phyloP scores from a whole-genome alignment of 37 sponge, comb jelly and placozoan genomes.

The Eunapius fragilis region DNA sequence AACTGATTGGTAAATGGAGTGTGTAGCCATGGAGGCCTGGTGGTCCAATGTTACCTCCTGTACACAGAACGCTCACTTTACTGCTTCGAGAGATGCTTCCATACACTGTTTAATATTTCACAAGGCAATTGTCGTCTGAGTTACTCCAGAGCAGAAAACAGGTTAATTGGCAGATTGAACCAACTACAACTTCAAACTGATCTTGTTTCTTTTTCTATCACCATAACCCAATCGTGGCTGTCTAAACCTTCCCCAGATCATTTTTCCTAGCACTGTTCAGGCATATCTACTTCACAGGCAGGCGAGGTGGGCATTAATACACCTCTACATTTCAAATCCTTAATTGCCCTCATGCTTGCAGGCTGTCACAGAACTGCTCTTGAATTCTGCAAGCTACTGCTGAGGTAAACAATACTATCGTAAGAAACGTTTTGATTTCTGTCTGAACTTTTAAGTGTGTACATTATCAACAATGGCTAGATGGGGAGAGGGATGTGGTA shows the following conservation, averaged over 20 bases:
- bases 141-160: slow-evolving; percentile 88
- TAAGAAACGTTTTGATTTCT: no score
- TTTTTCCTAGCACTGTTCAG: slow-evolving; percentile 79
- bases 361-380: slow-evolving; percentile 93
- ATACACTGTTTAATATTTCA: slow-evolving; percentile 86
- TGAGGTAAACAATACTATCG: slow-evolving; percentile 57
- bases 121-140: slow-evolving; percentile 81
- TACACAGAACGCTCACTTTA: slow-evolving; percentile 82
- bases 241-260: slow-evolving; percentile 69
- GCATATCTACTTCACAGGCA: slow-evolving; percentile 69
- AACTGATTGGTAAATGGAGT: slow-evolving; percentile 72
- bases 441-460: no score
- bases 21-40: no score
- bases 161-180: slow-evolving; percentile 48
- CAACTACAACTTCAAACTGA: neutral
- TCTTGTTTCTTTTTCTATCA: neutral
- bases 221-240: no score
- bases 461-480: no score
- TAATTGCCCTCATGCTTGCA: slow-evolving; percentile 6
- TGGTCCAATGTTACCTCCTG: neutral
- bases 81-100: slow-evolving; percentile 88
- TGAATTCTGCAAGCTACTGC: slow-evolving; percentile 89
- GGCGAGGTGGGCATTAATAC: slow-evolving; percentile 63
- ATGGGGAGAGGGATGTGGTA: no score
- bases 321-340: neutral